phyloP scores from a whole-genome alignment of 2,113 vertebrate species.

The Xiphophorus couchianus region DNA sequence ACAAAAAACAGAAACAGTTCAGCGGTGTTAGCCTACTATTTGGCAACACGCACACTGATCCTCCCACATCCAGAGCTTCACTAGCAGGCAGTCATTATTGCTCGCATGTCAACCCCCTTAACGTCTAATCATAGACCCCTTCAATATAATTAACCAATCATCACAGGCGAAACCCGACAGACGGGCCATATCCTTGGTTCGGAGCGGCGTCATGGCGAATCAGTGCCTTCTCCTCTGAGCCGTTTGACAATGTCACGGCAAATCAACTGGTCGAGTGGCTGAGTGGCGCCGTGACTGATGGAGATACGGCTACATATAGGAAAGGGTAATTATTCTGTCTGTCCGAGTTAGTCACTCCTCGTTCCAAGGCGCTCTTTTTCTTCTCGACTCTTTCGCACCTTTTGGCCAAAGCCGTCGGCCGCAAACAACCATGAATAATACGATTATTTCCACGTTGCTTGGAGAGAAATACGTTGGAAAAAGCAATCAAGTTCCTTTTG shows the following conservation, averaged over 20 bases:
- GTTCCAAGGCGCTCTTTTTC: conserved; percentile 19
- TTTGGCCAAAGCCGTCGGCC: neutral
- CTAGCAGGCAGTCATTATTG: conserved; percentile 55
- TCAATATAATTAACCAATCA: conserved; percentile 73
- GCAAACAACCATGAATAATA: conserved; percentile 3
- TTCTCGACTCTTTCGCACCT: neutral
- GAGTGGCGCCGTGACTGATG: conserved; percentile 56
- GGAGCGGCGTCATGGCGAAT: conserved; percentile 52
- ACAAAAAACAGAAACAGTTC: conserved; percentile 22
- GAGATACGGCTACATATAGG: conserved; percentile 36
- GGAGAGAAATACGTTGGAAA: neutral
- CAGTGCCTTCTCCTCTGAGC: conserved; percentile 31
- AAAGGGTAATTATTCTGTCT: conserved; percentile 66
- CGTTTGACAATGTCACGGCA: conserved; percentile 38
- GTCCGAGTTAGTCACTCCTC: conserved; percentile 46
- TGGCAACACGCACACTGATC: neutral
- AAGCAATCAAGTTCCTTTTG: neutral
- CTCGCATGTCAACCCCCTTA: conserved; percentile 36
- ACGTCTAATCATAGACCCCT: conserved; percentile 62
- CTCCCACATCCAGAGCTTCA: conserved; percentile 14
- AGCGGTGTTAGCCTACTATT: conserved; percentile 22
- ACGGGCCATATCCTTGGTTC: conserved; percentile 31
- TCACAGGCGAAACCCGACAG: conserved; percentile 43
- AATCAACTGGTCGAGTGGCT: conserved; percentile 59
- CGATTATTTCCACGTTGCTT: conserved; percentile 3